These are phyloP conservation scores for Periophthalmus magnuspinnatus DNA, from an alignment of 2,797 vertebrate genomes.

Conservation along the genomic window DNA sequence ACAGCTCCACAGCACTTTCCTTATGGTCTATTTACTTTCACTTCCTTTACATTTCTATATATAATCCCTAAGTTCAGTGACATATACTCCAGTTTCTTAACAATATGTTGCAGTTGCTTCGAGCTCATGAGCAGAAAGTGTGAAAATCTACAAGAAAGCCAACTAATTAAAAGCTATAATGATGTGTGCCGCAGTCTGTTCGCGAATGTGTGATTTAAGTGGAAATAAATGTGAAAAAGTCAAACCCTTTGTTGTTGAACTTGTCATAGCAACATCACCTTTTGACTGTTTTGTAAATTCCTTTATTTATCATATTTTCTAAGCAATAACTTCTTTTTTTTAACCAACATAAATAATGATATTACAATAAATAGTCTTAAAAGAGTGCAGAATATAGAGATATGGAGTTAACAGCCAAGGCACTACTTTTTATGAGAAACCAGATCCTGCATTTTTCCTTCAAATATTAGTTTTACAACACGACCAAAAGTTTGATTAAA, in stretches of 20 bases:
- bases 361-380: not conserved
- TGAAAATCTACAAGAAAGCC: not conserved
- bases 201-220: not conserved
- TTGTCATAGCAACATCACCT: not conserved
- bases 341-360: not conserved
- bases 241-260: not conserved
- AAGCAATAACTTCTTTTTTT: not conserved
- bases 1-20: not conserved
- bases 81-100: not conserved
- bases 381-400: too few species aligned
- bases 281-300: too few species aligned
- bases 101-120: not conserved
- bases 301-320: too few species aligned
- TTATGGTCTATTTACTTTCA: not conserved
- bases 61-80: not conserved
- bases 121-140: not conserved
- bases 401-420: too few species aligned
- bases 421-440: not conserved
- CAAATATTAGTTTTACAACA: not conserved
- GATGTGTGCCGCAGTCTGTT: not conserved
- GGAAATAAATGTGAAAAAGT: not conserved
- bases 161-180: constrained; percentile 8
- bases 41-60: not conserved
- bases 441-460: not conserved
- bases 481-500: not conserved